Base-by-base conservation (phyloP, 37 sponge, comb jelly and placozoan species). In the Aphrocallistes beatrix region DNA sequence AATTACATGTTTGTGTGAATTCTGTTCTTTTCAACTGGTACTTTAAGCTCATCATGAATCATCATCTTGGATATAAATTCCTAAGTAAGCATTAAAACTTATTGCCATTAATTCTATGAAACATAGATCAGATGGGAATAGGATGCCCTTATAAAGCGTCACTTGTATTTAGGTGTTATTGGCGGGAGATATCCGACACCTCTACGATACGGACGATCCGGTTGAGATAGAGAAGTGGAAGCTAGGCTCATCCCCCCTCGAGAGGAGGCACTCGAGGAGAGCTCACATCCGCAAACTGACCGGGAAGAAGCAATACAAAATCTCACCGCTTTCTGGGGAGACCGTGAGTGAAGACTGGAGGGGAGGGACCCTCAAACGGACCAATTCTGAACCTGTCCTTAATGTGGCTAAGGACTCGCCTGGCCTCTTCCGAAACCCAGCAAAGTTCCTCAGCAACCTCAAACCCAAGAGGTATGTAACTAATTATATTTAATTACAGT, bases 161-260 rank as follows among this genome's bases (percentile, higher is more conserved):
- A n/a, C n/a, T n/a, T n/a, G n/a, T n/a, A n/a, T n/a, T n/a, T 30
- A 60, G 75, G 75, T 60, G 75, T 30, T 60, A 13, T 19, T 60
- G n/a, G 75, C 75, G 10, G 75, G 75, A 3, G 75, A 60, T 13
- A 60, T 60, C 10, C 10, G 75, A 60, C 75, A 60, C n/a, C 34
- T 60, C 6, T 60, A 60, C n/a, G 75, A 60, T 60, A 60, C 75
- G 25, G 75, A 60, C 34, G 75, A 60, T 60, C 75, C 75, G 34
- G 75, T 6, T 60, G 75, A 60, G 34, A 60, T 60, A 3, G 75
- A 60, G 34, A 60, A 60, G 34, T 60, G 75, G 75, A 30, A 28
- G 3, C 34, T 60, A 3, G 75, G 3, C 75, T 21, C 75, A 8
- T 60, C 75, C 8, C 75, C 75, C 21, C 17, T 60, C n/a, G 1